Base-by-base conservation (phyloP, 2,888 invertebrate species). In the Helobdella robusta region DNA sequence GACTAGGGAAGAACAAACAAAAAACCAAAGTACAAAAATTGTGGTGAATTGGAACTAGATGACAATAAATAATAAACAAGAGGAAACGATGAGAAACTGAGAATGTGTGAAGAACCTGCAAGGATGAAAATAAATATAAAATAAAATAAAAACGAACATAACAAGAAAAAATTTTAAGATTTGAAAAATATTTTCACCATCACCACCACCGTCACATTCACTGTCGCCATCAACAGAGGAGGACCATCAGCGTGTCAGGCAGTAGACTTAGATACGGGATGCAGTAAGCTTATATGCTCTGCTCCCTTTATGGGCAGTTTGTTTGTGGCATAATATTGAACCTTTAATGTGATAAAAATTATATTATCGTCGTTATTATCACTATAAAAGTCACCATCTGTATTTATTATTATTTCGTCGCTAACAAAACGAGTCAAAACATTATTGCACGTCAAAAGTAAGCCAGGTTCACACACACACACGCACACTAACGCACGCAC, bases 301-400 rank as follows among this genome's bases (percentile, higher is more conserved):
- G 93, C 93, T 64, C 94, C 93, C 72, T 91, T 85, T 65, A 94
- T 92, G 59, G 94, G 94, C 72, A 95, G 85, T 74, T 91, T 86
- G 81, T 92, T 91, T 64, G 89, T 84, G 70, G 91, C 89, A 81
- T 93, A 94, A 80, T 93, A 91, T 72, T 88, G 85, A 76, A 95
- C 54, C 54, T 54, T 28, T 11, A 28, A 4, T 28, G 5, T 25
- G 54, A 18, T 8, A 28, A 54, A 32, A 28, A 54, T 23, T 15
- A 28, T 54, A 28, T 30, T 54, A 28, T 30, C 32, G n/a, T 30
- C 32, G n/a, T 30, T 54, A 28, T 15, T 54, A 28, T 30, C 32
- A 28, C 28, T 54, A 4, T 15, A 40, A 40, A 15, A 15, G 44
- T n/a, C 11, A 40, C 11, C 44, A 15, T 11, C n/a, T 40, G n/a